Base-by-base conservation (phyloP, 2,797 vertebrate species). In the Acrossocheilus wenchowensis region DNA sequence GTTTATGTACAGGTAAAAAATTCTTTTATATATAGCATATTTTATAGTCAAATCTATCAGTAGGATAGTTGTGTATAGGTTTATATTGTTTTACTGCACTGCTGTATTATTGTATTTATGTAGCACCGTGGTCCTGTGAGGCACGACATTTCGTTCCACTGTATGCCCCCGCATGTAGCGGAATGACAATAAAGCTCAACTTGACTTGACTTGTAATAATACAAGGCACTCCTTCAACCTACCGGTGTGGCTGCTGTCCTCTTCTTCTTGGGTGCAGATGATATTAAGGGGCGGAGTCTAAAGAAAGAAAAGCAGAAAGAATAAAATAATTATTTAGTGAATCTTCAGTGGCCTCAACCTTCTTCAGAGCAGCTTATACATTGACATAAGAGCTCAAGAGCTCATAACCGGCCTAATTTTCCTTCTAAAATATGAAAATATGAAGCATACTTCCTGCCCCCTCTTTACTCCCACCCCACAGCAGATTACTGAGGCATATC, bases 251-350 rank as follows among this genome's bases (percentile, higher is more conserved):
- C 23, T 1, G 93, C 90, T 64, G 85, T 81, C 11, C 91, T 95
- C 91, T 96, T 98, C 93, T 97, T 98, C 62, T 94, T 93, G 1
- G 95, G 93, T 83, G 95, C 93, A 1, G 95, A 91, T 1, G 97
- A 97, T 90, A 98, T 95, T 64, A 98, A 93, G 1, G 96, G 97
- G 54, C 96, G 96, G 88, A 97, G 95, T 91, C 97, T 98, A 90
- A 17, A 93, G 93, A 86, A 89, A 85, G 74, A 15, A 72, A 75
- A 21, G 14, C 4, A 75, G 19, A 83, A 5, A 89, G 19, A 21
- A 66, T 60, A 74, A 72, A 80, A 71, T 41, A 48, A 45, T 68
- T 68, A 26, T 71, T 82, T 15, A 43, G 12, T 80, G 52, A 72
- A 57, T 71, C 19, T 71, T 84, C 30, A n/a, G 21, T 54, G 50